These are phyloP conservation scores for Sebastolobus altivelis DNA, from an alignment of 2,797 vertebrate genomes.

Conservation along the genomic window DNA sequence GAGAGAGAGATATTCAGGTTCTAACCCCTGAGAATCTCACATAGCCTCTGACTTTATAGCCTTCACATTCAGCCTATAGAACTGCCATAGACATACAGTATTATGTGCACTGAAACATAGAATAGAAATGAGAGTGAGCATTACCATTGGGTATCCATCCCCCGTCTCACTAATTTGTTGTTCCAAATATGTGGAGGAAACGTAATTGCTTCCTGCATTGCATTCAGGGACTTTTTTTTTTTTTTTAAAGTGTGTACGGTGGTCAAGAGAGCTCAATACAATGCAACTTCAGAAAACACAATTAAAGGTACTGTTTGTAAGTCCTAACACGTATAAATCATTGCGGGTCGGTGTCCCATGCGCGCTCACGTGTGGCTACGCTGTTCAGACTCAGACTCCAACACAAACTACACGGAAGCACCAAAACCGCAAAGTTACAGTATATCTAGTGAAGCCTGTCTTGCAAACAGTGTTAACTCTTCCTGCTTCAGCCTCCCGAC, in stretches of 20 bases:
- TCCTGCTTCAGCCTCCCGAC: too few relatives aligned
- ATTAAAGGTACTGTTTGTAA: too few relatives aligned
- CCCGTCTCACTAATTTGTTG: not conserved
- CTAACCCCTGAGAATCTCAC: constrained; percentile 70
- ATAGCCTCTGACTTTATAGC: constrained; percentile 48
- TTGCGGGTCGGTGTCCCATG: too few relatives aligned
- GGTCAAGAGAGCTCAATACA: not conserved
- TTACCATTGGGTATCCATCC: not conserved
- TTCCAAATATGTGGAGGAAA: not conserved
- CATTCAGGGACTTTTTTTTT: not conserved
- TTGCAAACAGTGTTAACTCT: too few relatives aligned
- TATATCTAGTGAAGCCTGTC: too few relatives aligned
- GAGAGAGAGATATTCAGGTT: constrained; percentile 53
- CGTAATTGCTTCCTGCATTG: not conserved
- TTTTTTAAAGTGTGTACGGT: not conserved
- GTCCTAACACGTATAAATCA: too few relatives aligned
- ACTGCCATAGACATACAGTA: constrained; percentile 9
- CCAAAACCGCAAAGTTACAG: too few relatives aligned
- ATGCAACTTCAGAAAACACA: not conserved
- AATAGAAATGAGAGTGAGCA: constrained; percentile 24
- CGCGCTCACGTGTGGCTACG: too few relatives aligned
- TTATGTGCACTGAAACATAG: constrained; percentile 15
- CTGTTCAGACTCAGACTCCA: too few relatives aligned
- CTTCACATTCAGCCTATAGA: constrained; percentile 33
- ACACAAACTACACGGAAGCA: too few relatives aligned